Percentiles rank a stretch among this genome's conserved stretches.
Evolutionary conservation across 2,113 vertebrate genomes (phyloP).

Genomic region (Pao palembangensis): DNA sequence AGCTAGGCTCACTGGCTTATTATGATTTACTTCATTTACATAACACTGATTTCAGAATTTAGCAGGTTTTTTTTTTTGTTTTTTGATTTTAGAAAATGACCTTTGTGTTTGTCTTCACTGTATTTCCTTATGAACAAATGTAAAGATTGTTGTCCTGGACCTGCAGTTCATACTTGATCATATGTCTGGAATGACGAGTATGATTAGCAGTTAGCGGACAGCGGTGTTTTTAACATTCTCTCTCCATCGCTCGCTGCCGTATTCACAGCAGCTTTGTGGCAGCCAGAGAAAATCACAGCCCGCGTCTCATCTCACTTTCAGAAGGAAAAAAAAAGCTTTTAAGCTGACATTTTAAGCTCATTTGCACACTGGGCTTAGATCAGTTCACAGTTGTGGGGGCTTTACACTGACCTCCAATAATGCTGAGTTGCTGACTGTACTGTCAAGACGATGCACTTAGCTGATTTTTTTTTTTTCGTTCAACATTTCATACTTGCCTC

Average conservation of each 20-base stretch:
- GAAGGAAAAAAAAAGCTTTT: constrained; percentile 56
- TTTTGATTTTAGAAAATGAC: no score
- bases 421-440: constrained; percentile 52
- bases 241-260: neutral
- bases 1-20: neutral
- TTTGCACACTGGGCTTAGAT: constrained; percentile 63
- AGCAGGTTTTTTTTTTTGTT: no score
- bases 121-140: no score
- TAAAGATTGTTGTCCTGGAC: no score
- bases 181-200: constrained; percentile 34
- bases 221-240: constrained; percentile 21
- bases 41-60: no score
- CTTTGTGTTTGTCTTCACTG: no score
- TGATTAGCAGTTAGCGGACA: constrained; percentile 24
- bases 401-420: constrained; percentile 58
- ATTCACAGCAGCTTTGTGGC: constrained; percentile 26
- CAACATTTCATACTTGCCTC: neutral
- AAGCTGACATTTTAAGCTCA: constrained; percentile 72
- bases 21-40: no score
- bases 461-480: neutral
- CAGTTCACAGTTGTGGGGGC: constrained; percentile 46
- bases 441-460: constrained; percentile 28
- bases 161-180: neutral
- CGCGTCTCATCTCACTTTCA: constrained; percentile 57
- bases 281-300: constrained; percentile 42